Evolutionary conservation across 2,888 invertebrate species (phyloP).

Genomic region (Aporophyla nigra): DNA sequence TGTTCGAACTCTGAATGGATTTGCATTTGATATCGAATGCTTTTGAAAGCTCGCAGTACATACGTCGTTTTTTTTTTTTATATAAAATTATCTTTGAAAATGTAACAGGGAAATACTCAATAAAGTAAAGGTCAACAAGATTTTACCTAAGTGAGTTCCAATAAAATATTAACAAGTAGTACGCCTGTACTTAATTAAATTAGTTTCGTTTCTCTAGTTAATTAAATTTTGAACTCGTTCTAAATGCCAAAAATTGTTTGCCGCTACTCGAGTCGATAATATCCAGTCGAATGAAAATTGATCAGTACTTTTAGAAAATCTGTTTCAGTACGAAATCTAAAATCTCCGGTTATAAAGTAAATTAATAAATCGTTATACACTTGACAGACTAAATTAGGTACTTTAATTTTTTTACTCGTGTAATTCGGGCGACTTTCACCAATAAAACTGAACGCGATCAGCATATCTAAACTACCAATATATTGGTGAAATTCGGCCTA

Average conservation of each 20-base stretch:
- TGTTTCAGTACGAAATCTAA: constrained; percentile 3
- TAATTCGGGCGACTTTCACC: not conserved
- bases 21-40: constrained; percentile 5
- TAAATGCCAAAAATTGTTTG: constrained; percentile 17
- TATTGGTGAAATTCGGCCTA: not conserved
- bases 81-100: not conserved
- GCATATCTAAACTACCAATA: too few species aligned
- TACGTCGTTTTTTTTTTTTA: not conserved
- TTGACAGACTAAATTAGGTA: not conserved
- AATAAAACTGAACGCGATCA: not conserved
- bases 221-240: constrained; percentile 39
- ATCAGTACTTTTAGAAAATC: not conserved
- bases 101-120: not conserved
- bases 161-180: not conserved
- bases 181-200: constrained; percentile 28
- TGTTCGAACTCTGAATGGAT: constrained; percentile 10
- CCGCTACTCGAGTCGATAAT: not conserved
- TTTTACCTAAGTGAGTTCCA: constrained; percentile 14
- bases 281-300: not conserved
- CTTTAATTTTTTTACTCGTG: not conserved
- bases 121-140: constrained; percentile 17
- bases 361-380: not conserved
- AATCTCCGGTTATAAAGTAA: not conserved
- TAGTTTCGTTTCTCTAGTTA: constrained; percentile 30
- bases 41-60: not conserved